Base-by-base conservation (phyloP, 2,113 vertebrate species). In the Lagopus leucura region DNA sequence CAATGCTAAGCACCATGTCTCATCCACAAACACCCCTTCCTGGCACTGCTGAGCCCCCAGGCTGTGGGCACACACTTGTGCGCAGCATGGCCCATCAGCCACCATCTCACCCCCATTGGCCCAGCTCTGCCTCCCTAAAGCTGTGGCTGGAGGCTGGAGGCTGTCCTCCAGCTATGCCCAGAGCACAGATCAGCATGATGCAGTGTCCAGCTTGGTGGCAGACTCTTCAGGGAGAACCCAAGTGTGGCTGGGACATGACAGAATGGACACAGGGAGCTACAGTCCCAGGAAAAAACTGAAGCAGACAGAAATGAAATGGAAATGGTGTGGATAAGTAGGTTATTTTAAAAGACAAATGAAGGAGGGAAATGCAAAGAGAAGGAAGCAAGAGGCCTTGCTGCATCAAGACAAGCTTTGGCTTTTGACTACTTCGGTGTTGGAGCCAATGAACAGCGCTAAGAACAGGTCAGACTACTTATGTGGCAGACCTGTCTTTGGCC, bases 31-130 rank as follows among this genome's bases (percentile, higher is more conserved):
- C 34, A 4, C 36, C 65, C 43, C 15, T 24, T 85, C 19, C 69
- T 22, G 34, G 11, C 2, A 0, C 32, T 85, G 50, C 16, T 1
- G 12, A 50, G 69, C 48, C 50, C 34, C 54, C 30, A 5, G 28
- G 7, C 6, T 7, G 0, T 2, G 47, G 40, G 48, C 74, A 52
- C 1, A 4, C 3, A 0, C 28, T 1, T n/a, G 18, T 52, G 60
- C 21, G 0, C 40, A 1, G 24, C 82, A 8, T 1, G 0, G 58
- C 40, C 20, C 32, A 1, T 13, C 36, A 45, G 0, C 52, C 3
- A 48, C 71, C 66, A 2, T 42, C 11, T 60, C 40, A 4, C 36
- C 27, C 45, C 36, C 52, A 36, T 18, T 86, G 95, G 95, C 79
- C 88, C 57, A 38, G 81, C 80, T 67, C 63, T 57, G 17, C 91